These are phyloP conservation scores for Pteronotus mesoamericanus DNA, from an alignment of 2,797 vertebrate species.

Conservation along the genomic window DNA sequence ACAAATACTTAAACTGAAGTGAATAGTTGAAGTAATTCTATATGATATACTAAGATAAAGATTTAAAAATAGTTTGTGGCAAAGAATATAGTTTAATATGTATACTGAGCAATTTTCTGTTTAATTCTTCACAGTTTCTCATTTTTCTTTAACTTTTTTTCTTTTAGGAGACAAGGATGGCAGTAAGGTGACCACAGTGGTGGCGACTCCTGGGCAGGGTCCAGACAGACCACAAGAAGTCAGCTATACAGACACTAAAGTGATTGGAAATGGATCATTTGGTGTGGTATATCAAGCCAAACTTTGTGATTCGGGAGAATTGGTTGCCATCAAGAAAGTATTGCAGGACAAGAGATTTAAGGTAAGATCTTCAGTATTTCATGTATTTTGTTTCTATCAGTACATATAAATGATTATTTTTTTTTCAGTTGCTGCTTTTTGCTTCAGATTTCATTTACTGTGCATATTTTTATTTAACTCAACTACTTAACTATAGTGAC, in stretches of 20 bases:
- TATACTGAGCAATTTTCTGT: neutral
- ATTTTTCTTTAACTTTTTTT: conserved; percentile 43
- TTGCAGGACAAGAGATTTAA: conserved; percentile 99
- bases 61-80: conserved; percentile 31
- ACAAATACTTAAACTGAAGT: conserved; percentile 32
- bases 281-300: conserved; percentile 99
- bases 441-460: neutral
- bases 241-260: conserved; percentile 99
- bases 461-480: conserved; percentile 18
- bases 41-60: conserved; percentile 9
- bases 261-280: conserved; percentile 98
- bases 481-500: neutral
- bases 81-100: neutral
- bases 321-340: conserved; percentile 99
- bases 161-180: conserved; percentile 96
- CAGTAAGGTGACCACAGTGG: conserved; percentile 98
- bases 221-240: conserved; percentile 98
- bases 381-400: conserved; percentile 1
- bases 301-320: conserved; percentile 96
- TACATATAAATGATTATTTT: neutral
- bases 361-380: conserved; percentile 82
- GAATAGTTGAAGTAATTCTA: conserved; percentile 4
- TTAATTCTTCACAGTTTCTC: conserved; percentile 19
- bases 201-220: conserved; percentile 97
- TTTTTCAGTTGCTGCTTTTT: neutral